A percentile compares a stretch with the other conserved stretches of the same genome.
These are phyloP conservation scores for Tenrec ecaudatus DNA, from an alignment of 2,113 vertebrate genomes.

Conservation along the genomic window DNA sequence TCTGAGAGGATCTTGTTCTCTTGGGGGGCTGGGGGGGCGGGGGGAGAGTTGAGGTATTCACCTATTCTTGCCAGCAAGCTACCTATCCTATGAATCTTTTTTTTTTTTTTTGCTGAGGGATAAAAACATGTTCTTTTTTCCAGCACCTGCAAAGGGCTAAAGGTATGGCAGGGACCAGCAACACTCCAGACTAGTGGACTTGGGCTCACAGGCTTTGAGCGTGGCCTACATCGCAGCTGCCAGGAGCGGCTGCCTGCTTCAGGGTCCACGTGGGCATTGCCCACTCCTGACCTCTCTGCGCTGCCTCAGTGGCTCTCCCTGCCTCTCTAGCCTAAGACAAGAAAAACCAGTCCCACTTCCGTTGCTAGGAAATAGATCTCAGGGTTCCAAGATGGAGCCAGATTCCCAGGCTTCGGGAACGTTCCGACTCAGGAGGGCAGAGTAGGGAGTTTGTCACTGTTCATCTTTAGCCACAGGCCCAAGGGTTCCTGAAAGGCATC, in stretches of 20 bases:
- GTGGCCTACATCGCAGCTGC: not conserved
- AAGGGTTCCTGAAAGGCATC: not conserved
- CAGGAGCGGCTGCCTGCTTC: not conserved
- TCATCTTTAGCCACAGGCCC: not conserved
- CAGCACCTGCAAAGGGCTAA: not conserved
- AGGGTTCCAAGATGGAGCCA: not conserved
- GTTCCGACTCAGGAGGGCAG: not conserved
- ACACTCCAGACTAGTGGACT: not conserved
- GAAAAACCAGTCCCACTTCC: not conserved
- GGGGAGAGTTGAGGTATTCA: not conserved
- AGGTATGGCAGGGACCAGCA: not conserved
- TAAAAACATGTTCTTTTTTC: not conserved
- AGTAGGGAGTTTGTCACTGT: not conserved
- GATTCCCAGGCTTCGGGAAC: not conserved
- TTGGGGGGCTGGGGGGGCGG: not conserved
- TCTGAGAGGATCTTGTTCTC: not conserved
- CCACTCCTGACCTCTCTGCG: not conserved
- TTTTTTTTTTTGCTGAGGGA: slow-evolving; percentile 18
- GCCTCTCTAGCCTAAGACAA: not conserved
- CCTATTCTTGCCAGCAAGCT: not conserved
- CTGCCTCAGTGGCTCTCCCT: not conserved
- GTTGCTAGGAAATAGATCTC: not conserved
- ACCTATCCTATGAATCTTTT: not conserved
- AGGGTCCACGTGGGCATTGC: not conserved
- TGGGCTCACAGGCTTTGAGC: not conserved